Conservation (phyloP, 2,113 vertebrate genomes). For the Candoia aspera region DNA sequence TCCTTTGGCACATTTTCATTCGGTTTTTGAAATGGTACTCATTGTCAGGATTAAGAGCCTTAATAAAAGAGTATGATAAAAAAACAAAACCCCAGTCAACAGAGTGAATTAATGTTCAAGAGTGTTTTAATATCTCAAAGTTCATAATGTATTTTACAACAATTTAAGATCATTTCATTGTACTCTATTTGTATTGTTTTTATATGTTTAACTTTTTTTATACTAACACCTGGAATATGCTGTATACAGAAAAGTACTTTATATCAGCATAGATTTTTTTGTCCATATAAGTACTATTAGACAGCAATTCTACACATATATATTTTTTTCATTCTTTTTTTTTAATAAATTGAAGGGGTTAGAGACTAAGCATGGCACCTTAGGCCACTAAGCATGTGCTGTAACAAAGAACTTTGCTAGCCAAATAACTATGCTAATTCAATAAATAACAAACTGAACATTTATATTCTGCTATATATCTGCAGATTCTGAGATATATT, state of each 20-base stretch:
- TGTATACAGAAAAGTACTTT: not conserved
- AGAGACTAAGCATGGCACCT: not conserved
- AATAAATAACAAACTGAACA: not conserved
- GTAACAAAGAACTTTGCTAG: not conserved
- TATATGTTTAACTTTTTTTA: not conserved
- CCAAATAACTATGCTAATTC: not conserved
- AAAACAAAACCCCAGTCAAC: constrained; percentile 31
- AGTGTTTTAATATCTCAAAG: not conserved
- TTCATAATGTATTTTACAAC: not conserved
- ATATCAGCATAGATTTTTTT: not conserved
- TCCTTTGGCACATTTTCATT: constrained; percentile 96
- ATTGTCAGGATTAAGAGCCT: constrained; percentile 98
- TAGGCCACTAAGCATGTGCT: not conserved
- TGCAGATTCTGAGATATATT: not conserved
- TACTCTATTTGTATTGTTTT: not conserved
- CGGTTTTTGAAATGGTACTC: constrained; percentile 99
- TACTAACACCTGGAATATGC: not conserved
- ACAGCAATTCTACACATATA: not conserved
- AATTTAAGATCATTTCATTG: not conserved
- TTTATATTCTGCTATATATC: not conserved
- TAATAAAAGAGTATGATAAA: constrained; percentile 43
- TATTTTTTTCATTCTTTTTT: not conserved
- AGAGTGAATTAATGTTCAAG: constrained; percentile 4
- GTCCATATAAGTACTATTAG: not conserved
- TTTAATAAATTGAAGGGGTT: not conserved